Base-by-base conservation (phyloP, 2,113 vertebrate species). In the Indicator indicator region DNA sequence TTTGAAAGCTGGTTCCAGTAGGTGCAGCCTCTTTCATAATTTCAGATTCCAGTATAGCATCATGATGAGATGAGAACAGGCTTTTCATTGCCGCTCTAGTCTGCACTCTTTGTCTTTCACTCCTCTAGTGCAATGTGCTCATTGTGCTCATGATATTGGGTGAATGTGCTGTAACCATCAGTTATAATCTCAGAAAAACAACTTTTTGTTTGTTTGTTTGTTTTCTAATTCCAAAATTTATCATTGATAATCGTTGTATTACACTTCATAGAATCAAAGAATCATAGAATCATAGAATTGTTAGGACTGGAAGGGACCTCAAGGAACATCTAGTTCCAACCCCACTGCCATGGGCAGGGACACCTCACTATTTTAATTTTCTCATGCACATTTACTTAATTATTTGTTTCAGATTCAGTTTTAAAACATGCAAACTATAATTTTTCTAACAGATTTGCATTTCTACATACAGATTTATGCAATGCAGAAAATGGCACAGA, bases 91-190 rank as follows among this genome's bases (percentile, higher is more conserved):
- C 9, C 33, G 9, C 42, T 75, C 52, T 48, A 8, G 9, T 56
- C 81, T 78, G 9, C 12, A 16, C 10, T 50, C 62, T 65, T 72
- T 68, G 33, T 13, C 50, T 93, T 79, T 73, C 40, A 48, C 3
- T 67, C 42, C 48, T 82, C 40, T n/a, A 14, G 27, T 36, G 21
- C 40, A 73, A 5, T 2, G 2, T 80, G 17, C 15, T 4, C 0
- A 0, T 48, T 87, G 26, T 54, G 7, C 42, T 94, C 20, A 9
- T 36, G 55, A 11, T 24, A 20, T n/a, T 1, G 1, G 12, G 30
- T 40, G 46, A 75, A 78, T 7, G 5, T 58, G 21, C 11, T 68
- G 23, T 30, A 67, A 46, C 36, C 11, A 26, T 46, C 9, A 48
- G 9, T 32, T 42, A 14, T 5, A 69, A 65, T 13, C 32, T 72